Evolutionary conservation across 2,797 vertebrate species (phyloP).

Genomic region (Alfaro cultratus): DNA sequence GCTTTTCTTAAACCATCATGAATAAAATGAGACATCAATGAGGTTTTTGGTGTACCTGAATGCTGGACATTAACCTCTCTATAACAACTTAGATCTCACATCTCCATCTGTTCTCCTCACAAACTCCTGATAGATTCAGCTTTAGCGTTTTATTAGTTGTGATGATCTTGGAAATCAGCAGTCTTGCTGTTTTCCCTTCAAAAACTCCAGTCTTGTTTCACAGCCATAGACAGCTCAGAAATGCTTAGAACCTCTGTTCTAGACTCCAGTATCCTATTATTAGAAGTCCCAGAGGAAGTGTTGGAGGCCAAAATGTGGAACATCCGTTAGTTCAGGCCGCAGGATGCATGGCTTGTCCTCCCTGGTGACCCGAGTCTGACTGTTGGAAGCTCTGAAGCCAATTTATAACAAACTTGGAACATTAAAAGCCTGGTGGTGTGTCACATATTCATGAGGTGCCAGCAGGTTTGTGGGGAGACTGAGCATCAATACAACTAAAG

Average conservation of each 20-base stretch:
- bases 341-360: not conserved
- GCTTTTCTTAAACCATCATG: not conserved
- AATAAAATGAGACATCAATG: not conserved
- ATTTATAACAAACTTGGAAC: constrained; percentile 17
- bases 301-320: constrained; percentile 28
- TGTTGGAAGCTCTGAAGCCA: constrained; percentile 1
- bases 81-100: not conserved
- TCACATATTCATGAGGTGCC: constrained; percentile 23
- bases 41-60: not conserved
- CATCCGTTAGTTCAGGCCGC: constrained; percentile 33
- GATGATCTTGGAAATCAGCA: not conserved
- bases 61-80: not conserved
- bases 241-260: constrained; percentile 17
- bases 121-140: not conserved
- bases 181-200: not conserved
- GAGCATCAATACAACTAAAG: constrained; percentile 4
- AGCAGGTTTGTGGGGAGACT: constrained; percentile 8
- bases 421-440: not conserved
- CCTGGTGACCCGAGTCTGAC: not conserved
- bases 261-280: constrained; percentile 37
- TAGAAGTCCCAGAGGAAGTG: constrained; percentile 52
- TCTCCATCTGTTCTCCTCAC: not conserved
- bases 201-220: not conserved
- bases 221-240: not conserved
- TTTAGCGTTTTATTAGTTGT: not conserved